A percentile compares a stretch with the other conserved stretches of the same genome.
Conservation (phyloP, 92 coral and sea anemone species). For the Epizoanthus stellaris region DNA sequence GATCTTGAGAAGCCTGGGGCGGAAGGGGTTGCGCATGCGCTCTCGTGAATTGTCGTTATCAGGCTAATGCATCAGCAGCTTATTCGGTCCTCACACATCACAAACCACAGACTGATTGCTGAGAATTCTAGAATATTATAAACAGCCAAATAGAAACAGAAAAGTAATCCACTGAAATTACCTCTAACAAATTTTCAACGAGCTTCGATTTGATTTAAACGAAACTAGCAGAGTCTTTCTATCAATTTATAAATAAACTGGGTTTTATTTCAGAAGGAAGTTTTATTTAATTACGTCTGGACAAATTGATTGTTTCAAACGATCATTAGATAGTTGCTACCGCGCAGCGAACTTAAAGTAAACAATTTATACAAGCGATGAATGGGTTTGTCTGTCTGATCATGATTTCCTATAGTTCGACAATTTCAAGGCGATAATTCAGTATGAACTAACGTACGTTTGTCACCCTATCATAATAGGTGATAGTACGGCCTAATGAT, state of each 20-base stretch:
- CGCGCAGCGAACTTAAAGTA: not conserved
- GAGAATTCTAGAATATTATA: not conserved
- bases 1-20: not conserved
- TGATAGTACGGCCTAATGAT: too few species aligned
- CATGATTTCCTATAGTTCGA: not conserved
- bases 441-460: not conserved
- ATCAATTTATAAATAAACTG: not conserved
- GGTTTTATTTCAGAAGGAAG: not conserved
- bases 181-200: not conserved
- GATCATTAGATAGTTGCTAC: not conserved
- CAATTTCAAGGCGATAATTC: not conserved
- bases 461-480: not conserved
- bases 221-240: not conserved
- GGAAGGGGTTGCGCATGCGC: not conserved
- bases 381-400: not conserved
- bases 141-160: not conserved
- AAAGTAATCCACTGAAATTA: too few species aligned
- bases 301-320: not conserved
- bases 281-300: not conserved
- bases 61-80: not conserved
- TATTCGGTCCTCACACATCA: conserved; percentile 11
- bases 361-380: not conserved
- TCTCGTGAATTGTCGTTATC: not conserved
- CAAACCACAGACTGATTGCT: not conserved
- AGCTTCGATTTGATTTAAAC: not conserved